Evolutionary conservation across 2,797 vertebrate species (phyloP), one percentile per base, ranked within the genome.

Genomic region (Halcyon chelicuti): DNA sequence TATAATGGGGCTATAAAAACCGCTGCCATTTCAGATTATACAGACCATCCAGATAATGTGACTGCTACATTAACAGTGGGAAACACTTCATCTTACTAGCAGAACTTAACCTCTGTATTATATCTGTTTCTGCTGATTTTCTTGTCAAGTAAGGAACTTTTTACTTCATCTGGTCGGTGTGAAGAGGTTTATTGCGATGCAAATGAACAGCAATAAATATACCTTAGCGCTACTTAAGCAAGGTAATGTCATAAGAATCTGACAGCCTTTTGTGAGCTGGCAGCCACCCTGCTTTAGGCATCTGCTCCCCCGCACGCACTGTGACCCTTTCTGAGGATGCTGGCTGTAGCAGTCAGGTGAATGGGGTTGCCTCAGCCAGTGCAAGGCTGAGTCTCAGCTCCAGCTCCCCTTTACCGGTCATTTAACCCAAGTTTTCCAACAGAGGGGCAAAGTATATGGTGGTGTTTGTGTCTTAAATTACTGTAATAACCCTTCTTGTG

Each of bases 1-100:
- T 90, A 20, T 31, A 86, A 91, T 35, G 49, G 23, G 17, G 84
- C 88, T 90, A 9, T 92, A 86, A 91, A 90, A 81, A 46, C 72
- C 60, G 54, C 51, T 96, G 76, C 66, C 54, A 17, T 90, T 78
- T 21, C 78, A 89, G 42, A 17, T 86, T 47, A 28, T n/a, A 55
- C 26, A 62, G 94, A 84, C 49, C 92, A 40, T 68, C 35, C 37
- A 26, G 65, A 72, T 90, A 79, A 71, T 2, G 40, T 47, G 80
- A 40, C 74, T 93, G 78, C 63, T 75, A 3, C 5, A 1, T 71
- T 46, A 55, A 40, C 51, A 49, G 35, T 86, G 66, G 70, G 58
- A 94, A 33, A 58, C n/a, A 86, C 4, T 1, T 67, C 0, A 0
- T 75, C 33, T 49, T 68, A n/a, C 23, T 65, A 72, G 46, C 2